These are phyloP conservation scores for Rhinopomastus cyanomelas DNA, from an alignment of 2,113 vertebrate genomes.

Conservation along the genomic window DNA sequence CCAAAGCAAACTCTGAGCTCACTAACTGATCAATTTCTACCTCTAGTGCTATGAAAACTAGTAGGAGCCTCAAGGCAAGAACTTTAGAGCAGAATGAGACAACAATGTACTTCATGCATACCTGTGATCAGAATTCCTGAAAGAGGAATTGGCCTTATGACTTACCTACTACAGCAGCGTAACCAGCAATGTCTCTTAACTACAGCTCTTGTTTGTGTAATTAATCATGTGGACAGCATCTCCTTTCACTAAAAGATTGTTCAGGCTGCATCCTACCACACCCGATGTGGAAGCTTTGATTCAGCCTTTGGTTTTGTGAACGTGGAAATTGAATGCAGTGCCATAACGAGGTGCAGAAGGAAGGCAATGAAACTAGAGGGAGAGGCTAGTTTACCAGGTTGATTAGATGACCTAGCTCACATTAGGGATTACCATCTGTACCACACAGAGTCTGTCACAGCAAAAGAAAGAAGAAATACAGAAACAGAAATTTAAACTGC, in stretches of 20 bases:
- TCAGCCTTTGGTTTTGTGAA: background rate
- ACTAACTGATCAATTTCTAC: background rate
- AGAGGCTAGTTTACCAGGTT: background rate
- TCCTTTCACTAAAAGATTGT: background rate
- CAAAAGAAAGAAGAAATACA: background rate
- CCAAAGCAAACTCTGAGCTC: background rate
- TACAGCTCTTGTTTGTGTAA: background rate
- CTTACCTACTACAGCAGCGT: background rate
- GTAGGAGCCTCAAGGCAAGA: background rate
- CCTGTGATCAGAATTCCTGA: background rate
- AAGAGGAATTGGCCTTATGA: background rate
- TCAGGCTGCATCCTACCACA: background rate
- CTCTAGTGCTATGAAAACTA: background rate
- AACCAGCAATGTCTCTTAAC: background rate
- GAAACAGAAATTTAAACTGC: background rate
- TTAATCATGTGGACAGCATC: background rate
- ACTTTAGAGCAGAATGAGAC: accelerated
- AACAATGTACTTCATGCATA: background rate
- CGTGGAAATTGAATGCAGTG: background rate
- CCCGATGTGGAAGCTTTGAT: background rate
- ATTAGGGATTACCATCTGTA: background rate
- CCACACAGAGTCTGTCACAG: background rate
- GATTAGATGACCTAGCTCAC: background rate
- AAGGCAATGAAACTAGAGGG: background rate
- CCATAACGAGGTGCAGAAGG: background rate